Conservation (phyloP, 2,797 vertebrate species). For the Micrastur ruficollis region DNA sequence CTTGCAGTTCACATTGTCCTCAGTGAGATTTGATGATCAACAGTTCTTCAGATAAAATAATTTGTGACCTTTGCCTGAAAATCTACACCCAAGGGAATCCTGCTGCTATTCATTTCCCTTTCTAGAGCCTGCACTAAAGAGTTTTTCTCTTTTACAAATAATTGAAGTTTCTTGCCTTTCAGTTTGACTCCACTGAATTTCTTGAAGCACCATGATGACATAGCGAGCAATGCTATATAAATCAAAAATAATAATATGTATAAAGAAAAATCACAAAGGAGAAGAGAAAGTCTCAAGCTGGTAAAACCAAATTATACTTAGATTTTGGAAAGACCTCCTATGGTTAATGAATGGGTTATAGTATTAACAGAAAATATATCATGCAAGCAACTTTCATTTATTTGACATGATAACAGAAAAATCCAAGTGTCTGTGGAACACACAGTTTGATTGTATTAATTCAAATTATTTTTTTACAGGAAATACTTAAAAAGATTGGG, state of each 20-base stretch:
- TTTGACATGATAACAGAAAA: not conserved
- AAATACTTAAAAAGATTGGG: not conserved
- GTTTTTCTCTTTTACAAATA: not conserved
- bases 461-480: not conserved
- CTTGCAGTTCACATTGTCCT: not conserved
- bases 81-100: not conserved
- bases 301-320: constrained; percentile 45
- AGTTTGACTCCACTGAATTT: not conserved
- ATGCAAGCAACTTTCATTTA: not conserved
- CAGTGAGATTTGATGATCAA: not conserved
- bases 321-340: constrained; percentile 42
- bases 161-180: constrained; percentile 13
- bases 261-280: constrained; percentile 42
- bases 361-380: constrained; percentile 7
- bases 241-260: constrained; percentile 53
- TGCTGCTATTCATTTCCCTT: not conserved
- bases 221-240: not conserved
- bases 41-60: not conserved
- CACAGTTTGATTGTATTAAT: not conserved
- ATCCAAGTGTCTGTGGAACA: not conserved
- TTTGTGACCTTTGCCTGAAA: not conserved
- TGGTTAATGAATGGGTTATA: constrained; percentile 11
- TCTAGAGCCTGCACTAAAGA: not conserved
- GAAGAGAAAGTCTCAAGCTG: constrained; percentile 39
- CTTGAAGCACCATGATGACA: not conserved